Percentiles rank a stretch among this genome's conserved stretches.
phyloP scores from a whole-genome alignment of 2,113 vertebrate genomes.

The Maccullochella peelii region DNA sequence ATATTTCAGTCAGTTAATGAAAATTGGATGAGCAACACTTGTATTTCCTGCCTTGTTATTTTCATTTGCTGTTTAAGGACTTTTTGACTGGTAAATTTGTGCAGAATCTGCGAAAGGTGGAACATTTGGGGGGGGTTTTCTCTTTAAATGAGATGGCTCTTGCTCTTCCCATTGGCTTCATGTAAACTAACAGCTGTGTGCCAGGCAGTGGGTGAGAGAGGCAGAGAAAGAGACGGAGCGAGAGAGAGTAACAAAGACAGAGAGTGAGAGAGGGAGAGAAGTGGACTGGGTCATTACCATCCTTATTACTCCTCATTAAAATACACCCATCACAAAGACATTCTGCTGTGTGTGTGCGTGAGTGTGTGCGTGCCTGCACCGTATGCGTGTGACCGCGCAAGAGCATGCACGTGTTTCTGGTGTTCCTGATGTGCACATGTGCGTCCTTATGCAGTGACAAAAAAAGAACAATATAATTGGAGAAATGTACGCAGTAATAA shows the following conservation, averaged over 20 bases:
- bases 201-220: slow-evolving; percentile 44
- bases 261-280: slow-evolving; percentile 51
- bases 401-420: slow-evolving; percentile 38
- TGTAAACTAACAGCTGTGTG: slow-evolving; percentile 66
- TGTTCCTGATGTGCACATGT: slow-evolving; percentile 66
- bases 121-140: neutral
- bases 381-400: slow-evolving; percentile 28
- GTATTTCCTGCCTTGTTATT: slow-evolving; percentile 72
- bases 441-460: slow-evolving; percentile 84
- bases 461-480: slow-evolving; percentile 97
- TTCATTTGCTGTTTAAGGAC: slow-evolving; percentile 73
- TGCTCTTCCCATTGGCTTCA: slow-evolving; percentile 54
- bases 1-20: slow-evolving; percentile 81
- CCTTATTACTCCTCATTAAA: slow-evolving; percentile 88
- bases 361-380: slow-evolving; percentile 18
- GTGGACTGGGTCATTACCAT: slow-evolving; percentile 84
- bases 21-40: slow-evolving; percentile 81
- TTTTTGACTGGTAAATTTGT: slow-evolving; percentile 59
- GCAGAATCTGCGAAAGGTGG: slow-evolving; percentile 53
- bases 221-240: slow-evolving; percentile 27
- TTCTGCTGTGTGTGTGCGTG: slow-evolving; percentile 47
- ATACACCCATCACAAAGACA: slow-evolving; percentile 82
- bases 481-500: slow-evolving; percentile 98
- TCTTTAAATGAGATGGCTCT: slow-evolving; percentile 44
- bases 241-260: slow-evolving; percentile 55